Evolutionary conservation across 2,797 vertebrate species (phyloP).

Genomic region (Cephalopachus bancanus): DNA sequence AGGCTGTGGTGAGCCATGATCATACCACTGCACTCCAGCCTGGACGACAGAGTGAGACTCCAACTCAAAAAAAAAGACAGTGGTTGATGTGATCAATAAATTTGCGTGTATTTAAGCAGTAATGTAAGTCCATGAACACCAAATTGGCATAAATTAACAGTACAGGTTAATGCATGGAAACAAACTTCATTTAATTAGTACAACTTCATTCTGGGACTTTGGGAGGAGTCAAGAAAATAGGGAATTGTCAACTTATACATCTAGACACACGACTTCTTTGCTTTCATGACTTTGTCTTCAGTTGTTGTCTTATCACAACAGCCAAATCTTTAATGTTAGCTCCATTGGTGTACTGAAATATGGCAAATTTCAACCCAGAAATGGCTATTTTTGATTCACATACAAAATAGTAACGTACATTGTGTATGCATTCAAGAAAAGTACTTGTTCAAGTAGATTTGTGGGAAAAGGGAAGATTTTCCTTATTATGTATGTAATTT

Average conservation of each 20-base stretch:
- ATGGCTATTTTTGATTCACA: neutral
- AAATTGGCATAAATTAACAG: neutral
- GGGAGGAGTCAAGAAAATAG: neutral
- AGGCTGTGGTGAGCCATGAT: no score
- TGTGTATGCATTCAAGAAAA: neutral
- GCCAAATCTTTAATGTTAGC: neutral
- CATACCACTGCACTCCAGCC: no score
- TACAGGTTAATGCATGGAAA: neutral
- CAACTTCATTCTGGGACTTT: neutral
- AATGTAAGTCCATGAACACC: neutral
- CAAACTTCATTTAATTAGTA: neutral
- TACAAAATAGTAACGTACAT: neutral
- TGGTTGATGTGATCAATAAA: neutral
- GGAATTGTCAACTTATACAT: neutral
- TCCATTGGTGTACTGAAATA: neutral
- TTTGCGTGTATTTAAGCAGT: neutral
- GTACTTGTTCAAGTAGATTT: neutral
- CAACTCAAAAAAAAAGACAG: neutral
- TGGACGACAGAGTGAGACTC: no score
- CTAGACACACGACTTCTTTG: neutral
- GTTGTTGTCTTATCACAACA: neutral
- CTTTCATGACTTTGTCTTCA: neutral
- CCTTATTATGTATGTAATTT: neutral
- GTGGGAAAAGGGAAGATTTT: constrained; percentile 5
- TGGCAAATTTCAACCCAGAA: neutral